phyloP scores from a whole-genome alignment of 2,113 vertebrate species.

The Microtus oregoni region DNA sequence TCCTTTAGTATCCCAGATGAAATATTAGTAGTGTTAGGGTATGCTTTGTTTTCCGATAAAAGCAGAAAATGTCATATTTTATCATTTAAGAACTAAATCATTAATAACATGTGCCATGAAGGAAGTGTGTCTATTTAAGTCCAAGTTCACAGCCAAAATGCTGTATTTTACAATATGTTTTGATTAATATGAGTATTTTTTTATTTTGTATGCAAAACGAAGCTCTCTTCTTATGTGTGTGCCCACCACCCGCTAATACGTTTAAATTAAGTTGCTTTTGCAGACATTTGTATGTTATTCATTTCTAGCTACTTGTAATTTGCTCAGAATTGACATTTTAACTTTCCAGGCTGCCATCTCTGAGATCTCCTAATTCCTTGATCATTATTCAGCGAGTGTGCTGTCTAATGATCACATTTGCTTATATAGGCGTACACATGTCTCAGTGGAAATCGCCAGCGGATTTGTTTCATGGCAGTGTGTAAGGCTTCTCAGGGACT shows the following conservation, averaged over 20 bases:
- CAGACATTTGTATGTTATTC: constrained; percentile 87
- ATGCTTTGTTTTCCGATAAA: constrained; percentile 82
- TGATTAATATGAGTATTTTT: constrained; percentile 86
- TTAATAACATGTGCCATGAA: constrained; percentile 83
- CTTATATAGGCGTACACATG: constrained; percentile 82
- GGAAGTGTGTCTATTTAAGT: constrained; percentile 83
- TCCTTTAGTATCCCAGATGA: constrained; percentile 39
- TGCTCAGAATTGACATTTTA: constrained; percentile 87
- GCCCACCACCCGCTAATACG: constrained; percentile 85
- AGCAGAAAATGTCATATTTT: constrained; percentile 80
- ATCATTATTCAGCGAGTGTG: constrained; percentile 85
- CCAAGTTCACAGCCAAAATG: constrained; percentile 80
- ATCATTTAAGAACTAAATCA: constrained; percentile 82
- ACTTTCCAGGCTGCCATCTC: constrained; percentile 85
- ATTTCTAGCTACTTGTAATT: constrained; percentile 87
- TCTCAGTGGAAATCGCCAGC: constrained; percentile 85
- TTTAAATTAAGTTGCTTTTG: constrained; percentile 88
- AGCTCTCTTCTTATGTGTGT: constrained; percentile 85
- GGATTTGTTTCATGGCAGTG: constrained; percentile 67
- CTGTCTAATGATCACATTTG: constrained; percentile 86
- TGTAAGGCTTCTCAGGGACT: constrained; percentile 64
- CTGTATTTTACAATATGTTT: constrained; percentile 86
- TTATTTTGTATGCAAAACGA: constrained; percentile 85
- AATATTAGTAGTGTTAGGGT: constrained; percentile 52
- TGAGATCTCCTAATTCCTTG: constrained; percentile 85